These are phyloP conservation scores for Pangasius larnaudii DNA, from an alignment of 2,797 vertebrate species.

Conservation along the genomic window DNA sequence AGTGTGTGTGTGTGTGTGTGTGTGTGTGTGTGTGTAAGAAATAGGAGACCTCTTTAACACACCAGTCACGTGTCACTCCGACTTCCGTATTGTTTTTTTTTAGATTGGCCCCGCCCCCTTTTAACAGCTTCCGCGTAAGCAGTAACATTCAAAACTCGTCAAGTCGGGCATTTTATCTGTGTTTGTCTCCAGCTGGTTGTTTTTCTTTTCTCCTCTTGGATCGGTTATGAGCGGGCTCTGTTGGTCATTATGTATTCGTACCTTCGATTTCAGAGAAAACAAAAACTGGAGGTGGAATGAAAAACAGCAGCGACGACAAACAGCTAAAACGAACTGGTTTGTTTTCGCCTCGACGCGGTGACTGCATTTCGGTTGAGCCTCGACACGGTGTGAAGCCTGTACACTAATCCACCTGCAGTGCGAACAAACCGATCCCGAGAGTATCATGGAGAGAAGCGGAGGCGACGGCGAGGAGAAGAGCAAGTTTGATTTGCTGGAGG, in stretches of 20 bases:
- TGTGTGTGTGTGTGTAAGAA: background rate
- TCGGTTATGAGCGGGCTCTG: constrained; percentile 11
- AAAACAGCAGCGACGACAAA: constrained; percentile 44
- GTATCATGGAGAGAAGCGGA: constrained; percentile 71
- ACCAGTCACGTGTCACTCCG: background rate
- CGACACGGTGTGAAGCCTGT: background rate
- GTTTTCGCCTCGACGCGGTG: constrained; percentile 68
- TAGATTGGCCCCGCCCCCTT: background rate
- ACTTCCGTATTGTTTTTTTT: background rate
- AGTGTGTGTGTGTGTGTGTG: background rate
- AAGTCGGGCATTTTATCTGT: background rate
- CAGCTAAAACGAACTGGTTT: constrained; percentile 46
- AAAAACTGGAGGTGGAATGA: constrained; percentile 69
- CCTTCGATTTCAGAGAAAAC: constrained; percentile 4
- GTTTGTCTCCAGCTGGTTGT: background rate
- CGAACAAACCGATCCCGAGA: background rate
- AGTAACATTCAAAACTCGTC: background rate
- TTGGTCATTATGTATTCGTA: background rate
- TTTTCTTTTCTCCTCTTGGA: background rate
- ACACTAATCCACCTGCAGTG: too few species aligned
- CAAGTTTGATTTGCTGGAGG: constrained; percentile 72
- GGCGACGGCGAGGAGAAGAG: constrained; percentile 60
- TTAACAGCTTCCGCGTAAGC: background rate
- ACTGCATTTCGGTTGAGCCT: constrained; percentile 5
- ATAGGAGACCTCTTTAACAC: background rate